Evolutionary conservation across 2,113 vertebrate genomes (phyloP).

Genomic region (Fregata magnificens): DNA sequence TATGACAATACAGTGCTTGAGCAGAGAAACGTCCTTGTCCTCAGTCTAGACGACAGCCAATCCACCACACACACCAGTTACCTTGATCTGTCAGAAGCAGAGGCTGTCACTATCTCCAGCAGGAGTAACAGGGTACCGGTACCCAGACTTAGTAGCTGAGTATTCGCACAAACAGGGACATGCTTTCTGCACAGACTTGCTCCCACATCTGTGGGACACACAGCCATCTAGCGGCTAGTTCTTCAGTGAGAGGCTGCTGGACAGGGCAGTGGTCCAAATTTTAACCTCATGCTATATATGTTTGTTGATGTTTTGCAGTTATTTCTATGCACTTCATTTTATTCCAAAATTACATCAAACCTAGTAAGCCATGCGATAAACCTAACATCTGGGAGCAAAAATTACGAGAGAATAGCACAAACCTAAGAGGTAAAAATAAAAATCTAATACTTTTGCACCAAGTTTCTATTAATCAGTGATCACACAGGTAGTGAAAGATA

Average conservation of each 20-base stretch:
- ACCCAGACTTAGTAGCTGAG: neutral
- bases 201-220: neutral
- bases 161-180: too few species aligned
- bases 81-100: too few species aligned
- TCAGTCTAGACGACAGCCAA: accelerated
- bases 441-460: neutral
- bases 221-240: neutral
- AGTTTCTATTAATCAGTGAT: neutral
- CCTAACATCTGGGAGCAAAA: neutral
- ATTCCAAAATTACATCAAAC: neutral
- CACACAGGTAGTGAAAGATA: neutral
- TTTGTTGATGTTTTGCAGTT: neutral
- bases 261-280: neutral
- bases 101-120: neutral
- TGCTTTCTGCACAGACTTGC: too few species aligned
- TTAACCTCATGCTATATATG: accelerated
- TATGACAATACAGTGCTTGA: accelerated
- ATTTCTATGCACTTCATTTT: neutral
- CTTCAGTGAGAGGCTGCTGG: neutral
- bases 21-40: neutral
- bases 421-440: neutral
- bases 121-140: accelerated
- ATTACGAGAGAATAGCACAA: neutral
- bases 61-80: accelerated
- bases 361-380: neutral